A percentile compares a stretch with the other conserved stretches of the same genome.
Evolutionary conservation across 2,888 invertebrate species (phyloP).

Genomic region (Dichetophora obliterata): DNA sequence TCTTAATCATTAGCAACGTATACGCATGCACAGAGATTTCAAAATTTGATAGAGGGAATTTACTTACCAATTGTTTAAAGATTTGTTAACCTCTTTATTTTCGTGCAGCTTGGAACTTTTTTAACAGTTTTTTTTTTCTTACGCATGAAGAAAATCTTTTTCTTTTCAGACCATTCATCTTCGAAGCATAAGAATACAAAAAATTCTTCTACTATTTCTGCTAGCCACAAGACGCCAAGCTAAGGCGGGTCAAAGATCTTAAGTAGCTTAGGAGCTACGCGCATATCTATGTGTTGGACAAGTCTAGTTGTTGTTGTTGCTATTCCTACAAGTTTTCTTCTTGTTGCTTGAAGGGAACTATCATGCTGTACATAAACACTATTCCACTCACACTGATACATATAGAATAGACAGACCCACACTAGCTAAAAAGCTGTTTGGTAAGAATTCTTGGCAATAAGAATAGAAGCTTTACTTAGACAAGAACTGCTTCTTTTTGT

Average conservation of each 20-base stretch:
- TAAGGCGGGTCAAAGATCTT: constrained; percentile 67
- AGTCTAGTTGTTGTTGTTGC: background rate
- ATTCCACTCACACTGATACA: background rate
- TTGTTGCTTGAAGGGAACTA: background rate
- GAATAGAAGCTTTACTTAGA: background rate
- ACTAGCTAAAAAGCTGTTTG: background rate
- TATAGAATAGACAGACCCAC: background rate
- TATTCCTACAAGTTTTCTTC: background rate
- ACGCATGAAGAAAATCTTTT: constrained; percentile 32
- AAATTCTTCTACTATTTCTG: background rate
- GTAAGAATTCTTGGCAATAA: background rate
- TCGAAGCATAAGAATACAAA: too few species aligned
- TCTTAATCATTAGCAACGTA: background rate
- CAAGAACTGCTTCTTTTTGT: background rate
- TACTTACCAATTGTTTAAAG: background rate
- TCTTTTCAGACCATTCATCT: too few species aligned
- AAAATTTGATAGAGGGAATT: background rate
- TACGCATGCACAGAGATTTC: constrained; percentile 20
- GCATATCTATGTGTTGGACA: background rate
- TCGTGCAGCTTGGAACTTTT: background rate
- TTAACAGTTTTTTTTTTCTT: constrained; percentile 59
- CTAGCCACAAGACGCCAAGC: constrained; percentile 1
- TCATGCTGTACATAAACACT: background rate
- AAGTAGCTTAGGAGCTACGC: constrained; percentile 40
- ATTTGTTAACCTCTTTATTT: background rate